Conservation (phyloP, 1,140 invertebrate genomes). For the Drosophila tristis region DNA sequence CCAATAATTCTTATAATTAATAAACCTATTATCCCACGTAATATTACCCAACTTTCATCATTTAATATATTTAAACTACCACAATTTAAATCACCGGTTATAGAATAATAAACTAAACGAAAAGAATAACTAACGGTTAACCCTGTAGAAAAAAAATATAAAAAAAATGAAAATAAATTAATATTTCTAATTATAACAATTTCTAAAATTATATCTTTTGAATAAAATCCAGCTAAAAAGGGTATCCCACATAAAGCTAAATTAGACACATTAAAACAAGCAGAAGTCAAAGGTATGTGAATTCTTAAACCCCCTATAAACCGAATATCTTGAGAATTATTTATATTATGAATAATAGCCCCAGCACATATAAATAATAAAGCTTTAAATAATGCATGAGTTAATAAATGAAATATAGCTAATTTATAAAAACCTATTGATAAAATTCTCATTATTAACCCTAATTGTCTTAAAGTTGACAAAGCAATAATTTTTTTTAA, state of each 20-base stretch:
- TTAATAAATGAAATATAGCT: slow-evolving; percentile 88
- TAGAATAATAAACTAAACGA: slow-evolving; percentile 86
- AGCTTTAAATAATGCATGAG: slow-evolving; percentile 88
- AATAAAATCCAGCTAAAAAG: slow-evolving; percentile 88
- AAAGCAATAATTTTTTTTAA: slow-evolving; percentile 82
- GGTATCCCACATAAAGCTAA: slow-evolving; percentile 86
- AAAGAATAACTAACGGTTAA: slow-evolving; percentile 86
- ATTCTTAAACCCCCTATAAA: slow-evolving; percentile 84
- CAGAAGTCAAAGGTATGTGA: slow-evolving; percentile 84
- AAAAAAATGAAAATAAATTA: slow-evolving; percentile 85
- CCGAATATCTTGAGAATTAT: slow-evolving; percentile 88
- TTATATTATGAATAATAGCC: slow-evolving; percentile 87
- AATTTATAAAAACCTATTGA: slow-evolving; percentile 84
- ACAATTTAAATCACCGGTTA: slow-evolving; percentile 84
- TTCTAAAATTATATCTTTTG: slow-evolving; percentile 88
- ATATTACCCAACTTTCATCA: too few relatives aligned
- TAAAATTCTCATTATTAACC: slow-evolving; percentile 86
- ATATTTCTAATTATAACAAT: slow-evolving; percentile 84
- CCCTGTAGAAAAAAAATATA: slow-evolving; percentile 84
- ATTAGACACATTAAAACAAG: slow-evolving; percentile 85
- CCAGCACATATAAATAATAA: slow-evolving; percentile 86
- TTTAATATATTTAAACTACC: slow-evolving; percentile 80
- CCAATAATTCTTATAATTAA: too few relatives aligned
- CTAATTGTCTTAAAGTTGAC: slow-evolving; percentile 89
- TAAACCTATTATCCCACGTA: too few relatives aligned